A percentile compares a stretch with the other conserved stretches of the same genome.
Evolutionary conservation across 2,797 vertebrate species (phyloP).

Genomic region (Holocentrus rufus): DNA sequence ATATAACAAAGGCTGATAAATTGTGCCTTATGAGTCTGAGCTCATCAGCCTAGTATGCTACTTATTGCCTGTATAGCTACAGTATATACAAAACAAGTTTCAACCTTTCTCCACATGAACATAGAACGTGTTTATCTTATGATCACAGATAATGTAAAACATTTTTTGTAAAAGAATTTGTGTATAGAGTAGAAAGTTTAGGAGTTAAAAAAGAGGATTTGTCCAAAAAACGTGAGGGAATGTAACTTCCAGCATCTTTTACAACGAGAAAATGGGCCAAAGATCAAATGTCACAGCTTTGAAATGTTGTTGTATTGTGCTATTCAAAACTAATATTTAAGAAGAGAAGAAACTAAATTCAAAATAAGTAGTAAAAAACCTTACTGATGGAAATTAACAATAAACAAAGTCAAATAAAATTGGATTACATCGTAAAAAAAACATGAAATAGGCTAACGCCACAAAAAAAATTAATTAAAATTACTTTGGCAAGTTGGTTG

Average conservation of each 20-base stretch:
- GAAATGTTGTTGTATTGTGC: slow-evolving; percentile 46
- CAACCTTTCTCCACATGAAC: slow-evolving; percentile 48
- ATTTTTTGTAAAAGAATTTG: slow-evolving; percentile 59
- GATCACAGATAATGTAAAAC: slow-evolving; percentile 58
- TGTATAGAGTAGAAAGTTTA: slow-evolving; percentile 73
- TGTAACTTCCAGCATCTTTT: slow-evolving; percentile 66
- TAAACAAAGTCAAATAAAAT: slow-evolving; percentile 24
- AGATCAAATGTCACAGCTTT: slow-evolving; percentile 68
- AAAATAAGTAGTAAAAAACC: background rate
- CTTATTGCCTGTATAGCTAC: slow-evolving; percentile 72
- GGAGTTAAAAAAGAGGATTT: slow-evolving; percentile 74
- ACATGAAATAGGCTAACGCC: slow-evolving; percentile 41
- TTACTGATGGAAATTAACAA: slow-evolving; percentile 25
- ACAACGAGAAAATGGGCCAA: slow-evolving; percentile 42
- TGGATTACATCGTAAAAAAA: slow-evolving; percentile 53
- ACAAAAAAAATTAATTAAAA: slow-evolving; percentile 65
- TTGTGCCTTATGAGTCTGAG: slow-evolving; percentile 73
- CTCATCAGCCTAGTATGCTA: slow-evolving; percentile 67
- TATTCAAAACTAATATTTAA: slow-evolving; percentile 24
- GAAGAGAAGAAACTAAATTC: slow-evolving; percentile 15
- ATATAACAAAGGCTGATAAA: slow-evolving; percentile 71
- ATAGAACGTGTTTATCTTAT: slow-evolving; percentile 45
- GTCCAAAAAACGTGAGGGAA: slow-evolving; percentile 65
- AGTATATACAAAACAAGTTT: slow-evolving; percentile 74
- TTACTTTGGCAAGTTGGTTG: slow-evolving; percentile 83